Conservation (phyloP, 2,888 invertebrate species). For the Metallyticus violacea region DNA sequence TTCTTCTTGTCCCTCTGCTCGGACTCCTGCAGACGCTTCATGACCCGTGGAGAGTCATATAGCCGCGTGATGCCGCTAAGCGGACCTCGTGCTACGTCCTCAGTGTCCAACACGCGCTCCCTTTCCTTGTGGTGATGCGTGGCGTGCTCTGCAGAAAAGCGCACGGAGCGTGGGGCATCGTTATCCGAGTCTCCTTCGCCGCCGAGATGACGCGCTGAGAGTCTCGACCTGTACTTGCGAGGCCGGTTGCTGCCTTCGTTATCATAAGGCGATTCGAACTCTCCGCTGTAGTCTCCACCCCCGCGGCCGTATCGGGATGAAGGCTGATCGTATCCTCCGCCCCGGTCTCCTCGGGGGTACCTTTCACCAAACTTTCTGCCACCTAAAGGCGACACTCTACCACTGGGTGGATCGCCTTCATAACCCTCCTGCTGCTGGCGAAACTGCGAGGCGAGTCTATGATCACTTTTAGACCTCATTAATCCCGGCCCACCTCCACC, state of each 20-base stretch:
- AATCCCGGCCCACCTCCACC: slow-evolving; percentile 75
- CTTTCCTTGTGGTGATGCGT: slow-evolving; percentile 46
- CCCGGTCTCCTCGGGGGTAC: slow-evolving; percentile 32
- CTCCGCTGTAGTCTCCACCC: slow-evolving; percentile 56
- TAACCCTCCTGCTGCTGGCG: slow-evolving; percentile 74
- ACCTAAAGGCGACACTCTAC: slow-evolving; percentile 58
- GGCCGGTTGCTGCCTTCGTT: slow-evolving; percentile 60
- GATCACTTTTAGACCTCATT: slow-evolving; percentile 91
- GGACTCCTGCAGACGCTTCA: slow-evolving; percentile 82
- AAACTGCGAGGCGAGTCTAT: slow-evolving; percentile 83
- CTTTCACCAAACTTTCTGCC: slow-evolving; percentile 76
- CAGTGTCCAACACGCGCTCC: slow-evolving; percentile 78
- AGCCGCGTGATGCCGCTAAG: slow-evolving; percentile 86
- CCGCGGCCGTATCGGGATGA: slow-evolving; percentile 48
- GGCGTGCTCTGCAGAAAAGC: slow-evolving; percentile 25
- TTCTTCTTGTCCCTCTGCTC: slow-evolving; percentile 45
- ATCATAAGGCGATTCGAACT: slow-evolving; percentile 61
- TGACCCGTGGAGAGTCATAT: slow-evolving; percentile 83
- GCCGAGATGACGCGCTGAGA: slow-evolving; percentile 57
- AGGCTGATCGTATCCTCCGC: slow-evolving; percentile 27
- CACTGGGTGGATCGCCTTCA: slow-evolving; percentile 52
- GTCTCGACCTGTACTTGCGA: slow-evolving; percentile 68
- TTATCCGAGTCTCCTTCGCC: slow-evolving; percentile 40
- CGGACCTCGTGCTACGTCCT: slow-evolving; percentile 76
- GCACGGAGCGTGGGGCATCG: slow-evolving; percentile 46